Evolutionary conservation across 1,140 invertebrate genomes (phyloP), one percentile per base, ranked within the genome.

Genomic region (Caenorhabditis brenneri): DNA sequence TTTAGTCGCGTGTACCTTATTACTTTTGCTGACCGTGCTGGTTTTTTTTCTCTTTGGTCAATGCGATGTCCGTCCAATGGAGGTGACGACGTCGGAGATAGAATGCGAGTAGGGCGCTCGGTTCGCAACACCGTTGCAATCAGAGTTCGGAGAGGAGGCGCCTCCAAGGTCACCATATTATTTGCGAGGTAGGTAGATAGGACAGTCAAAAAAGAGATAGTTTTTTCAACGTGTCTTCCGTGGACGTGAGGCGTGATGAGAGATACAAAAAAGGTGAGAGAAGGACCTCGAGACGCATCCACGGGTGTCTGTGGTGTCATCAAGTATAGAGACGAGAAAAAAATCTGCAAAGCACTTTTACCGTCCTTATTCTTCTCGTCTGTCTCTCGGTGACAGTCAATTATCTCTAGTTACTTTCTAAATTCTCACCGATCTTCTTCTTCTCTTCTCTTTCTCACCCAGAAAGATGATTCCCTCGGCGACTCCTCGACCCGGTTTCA

Each of bases 91-190:
- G 29, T 4, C 31, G 29, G 22, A 2, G 58, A 16, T 65, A 5
- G 24, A 58, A 24, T 58, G 24, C 53, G 53, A n/a, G n/a, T 10
- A 36, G 36, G 36, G 36, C 22, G 65, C 65, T 24, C 6, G 65
- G 65, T 74, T 74, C 65, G 65, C 65, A 74, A 74, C 65, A 74
- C 36, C 22, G 36, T 42, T 74, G 65, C 65, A 74, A 74, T 74
- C 65, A 74, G 65, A 74, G 65, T 74, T 74, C 65, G 65, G 36
- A 74, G 65, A 74, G 36, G n/a, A 74, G 65, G 33, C 65, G 65
- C 36, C 65, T 39, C 36, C 65, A 74, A 74, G 65, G 65, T 74
- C 65, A 74, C 36, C 5, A 74, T 74, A 74, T 74, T 74, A 74
- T 74, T 74, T 36, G 58, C 58, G 29, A n/a, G 53, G 36, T 46